Conservation (phyloP, 2,113 vertebrate genomes). For the Poeciliopsis occidentalis region DNA sequence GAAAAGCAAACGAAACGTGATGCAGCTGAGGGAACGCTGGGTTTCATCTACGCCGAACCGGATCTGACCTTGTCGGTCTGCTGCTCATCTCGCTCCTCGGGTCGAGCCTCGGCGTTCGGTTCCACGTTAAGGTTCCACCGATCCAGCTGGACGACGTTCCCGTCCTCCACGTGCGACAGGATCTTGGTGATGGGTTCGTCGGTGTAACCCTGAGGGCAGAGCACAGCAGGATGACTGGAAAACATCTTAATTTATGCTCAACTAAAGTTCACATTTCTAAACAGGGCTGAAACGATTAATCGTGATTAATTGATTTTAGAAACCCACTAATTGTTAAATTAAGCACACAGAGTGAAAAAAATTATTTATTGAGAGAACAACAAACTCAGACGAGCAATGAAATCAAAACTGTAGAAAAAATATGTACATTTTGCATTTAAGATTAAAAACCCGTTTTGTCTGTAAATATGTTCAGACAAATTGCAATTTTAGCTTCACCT, state of each 20-base stretch:
- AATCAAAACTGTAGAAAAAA: no score
- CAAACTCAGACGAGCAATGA: no score
- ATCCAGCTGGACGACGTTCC: constrained; percentile 92
- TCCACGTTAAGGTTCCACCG: constrained; percentile 92
- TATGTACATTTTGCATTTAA: no score
- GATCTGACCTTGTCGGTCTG: constrained; percentile 85
- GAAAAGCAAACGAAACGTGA: background rate
- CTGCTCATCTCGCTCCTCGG: constrained; percentile 80
- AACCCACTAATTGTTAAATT: no score
- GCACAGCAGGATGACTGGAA: background rate
- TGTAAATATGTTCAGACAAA: no score
- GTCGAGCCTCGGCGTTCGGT: constrained; percentile 74
- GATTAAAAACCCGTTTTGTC: no score
- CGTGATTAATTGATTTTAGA: no score
- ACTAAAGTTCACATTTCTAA: no score
- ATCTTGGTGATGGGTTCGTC: constrained; percentile 97
- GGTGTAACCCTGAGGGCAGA: constrained; percentile 87
- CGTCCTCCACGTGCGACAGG: constrained; percentile 93
- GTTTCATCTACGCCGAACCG: background rate
- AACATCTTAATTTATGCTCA: background rate
- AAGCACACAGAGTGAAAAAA: no score
- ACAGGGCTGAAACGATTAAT: no score
- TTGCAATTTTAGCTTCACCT: no score
- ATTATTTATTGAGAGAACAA: no score
- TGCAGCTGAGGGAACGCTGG: background rate